These are phyloP conservation scores for Hypothenemus hampei DNA, from an alignment of 1,140 invertebrate genomes.

Conservation along the genomic window DNA sequence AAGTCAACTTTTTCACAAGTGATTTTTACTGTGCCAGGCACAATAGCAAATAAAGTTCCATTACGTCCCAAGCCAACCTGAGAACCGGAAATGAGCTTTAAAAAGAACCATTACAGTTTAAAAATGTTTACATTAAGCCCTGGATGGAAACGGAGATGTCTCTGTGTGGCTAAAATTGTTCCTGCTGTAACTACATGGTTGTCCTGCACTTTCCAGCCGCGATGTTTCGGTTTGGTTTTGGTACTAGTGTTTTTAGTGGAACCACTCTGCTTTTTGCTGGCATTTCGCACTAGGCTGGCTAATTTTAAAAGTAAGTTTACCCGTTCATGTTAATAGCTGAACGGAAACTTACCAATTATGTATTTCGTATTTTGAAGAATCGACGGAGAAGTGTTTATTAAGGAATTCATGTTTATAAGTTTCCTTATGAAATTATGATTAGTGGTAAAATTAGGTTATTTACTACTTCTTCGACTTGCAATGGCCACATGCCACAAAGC, in stretches of 20 bases:
- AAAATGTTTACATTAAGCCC: constrained; percentile 64
- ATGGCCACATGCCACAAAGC: no score
- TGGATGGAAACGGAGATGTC: constrained; percentile 68
- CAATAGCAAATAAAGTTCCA: constrained; percentile 69
- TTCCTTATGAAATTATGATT: background rate
- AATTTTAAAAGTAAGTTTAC: constrained; percentile 11
- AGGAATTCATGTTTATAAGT: constrained; percentile 1
- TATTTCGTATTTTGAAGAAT: constrained; percentile 2
- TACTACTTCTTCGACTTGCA: no score
- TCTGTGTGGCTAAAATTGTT: constrained; percentile 64
- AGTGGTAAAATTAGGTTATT: no score
- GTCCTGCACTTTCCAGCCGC: constrained; percentile 65
- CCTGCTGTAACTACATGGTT: constrained; percentile 59
- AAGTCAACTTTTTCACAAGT: constrained; percentile 72
- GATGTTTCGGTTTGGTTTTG: constrained; percentile 63
- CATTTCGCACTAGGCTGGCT: constrained; percentile 49
- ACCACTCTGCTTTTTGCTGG: constrained; percentile 63
- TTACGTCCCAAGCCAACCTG: constrained; percentile 74
- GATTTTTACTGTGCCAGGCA: constrained; percentile 65
- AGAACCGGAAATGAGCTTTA: background rate
- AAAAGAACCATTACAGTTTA: background rate
- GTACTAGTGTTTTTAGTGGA: constrained; percentile 60
- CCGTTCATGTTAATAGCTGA: background rate
- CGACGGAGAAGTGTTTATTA: background rate
- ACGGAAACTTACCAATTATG: constrained; percentile 2